Conservation (phyloP, 1,140 invertebrate species). For the Cydia splendana region DNA sequence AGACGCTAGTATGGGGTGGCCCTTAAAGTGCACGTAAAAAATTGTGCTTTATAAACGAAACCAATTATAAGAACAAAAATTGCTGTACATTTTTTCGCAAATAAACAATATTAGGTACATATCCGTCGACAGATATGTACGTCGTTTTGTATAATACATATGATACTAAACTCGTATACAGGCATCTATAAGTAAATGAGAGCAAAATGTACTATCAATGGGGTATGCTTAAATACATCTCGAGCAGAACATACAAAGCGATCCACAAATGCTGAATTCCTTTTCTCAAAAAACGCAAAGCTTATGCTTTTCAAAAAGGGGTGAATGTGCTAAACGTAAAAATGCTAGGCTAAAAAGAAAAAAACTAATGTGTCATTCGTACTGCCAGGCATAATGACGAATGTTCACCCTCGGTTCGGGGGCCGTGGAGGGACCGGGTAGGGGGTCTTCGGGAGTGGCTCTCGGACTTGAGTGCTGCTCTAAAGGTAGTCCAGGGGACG, state of each 20-base stretch:
- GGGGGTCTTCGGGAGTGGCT: conserved; percentile 51
- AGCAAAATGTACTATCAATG: conserved; percentile 8
- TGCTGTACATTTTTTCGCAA: too few relatives aligned
- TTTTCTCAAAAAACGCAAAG: conserved; percentile 56
- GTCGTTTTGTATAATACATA: not conserved
- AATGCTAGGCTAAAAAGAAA: conserved; percentile 71
- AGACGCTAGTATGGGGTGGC: too few relatives aligned
- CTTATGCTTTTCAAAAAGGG: conserved; percentile 46
- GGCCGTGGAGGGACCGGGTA: conserved; percentile 61
- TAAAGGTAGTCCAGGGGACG: conserved; percentile 2
- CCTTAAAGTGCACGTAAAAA: too few relatives aligned
- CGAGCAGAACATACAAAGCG: conserved; percentile 21
- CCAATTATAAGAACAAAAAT: too few relatives aligned
- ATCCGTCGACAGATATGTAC: not conserved
- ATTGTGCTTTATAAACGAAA: too few relatives aligned
- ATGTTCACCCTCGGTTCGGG: conserved; percentile 71
- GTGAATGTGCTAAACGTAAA: conserved; percentile 61
- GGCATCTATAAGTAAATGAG: conserved; percentile 18
- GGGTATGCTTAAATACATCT: conserved; percentile 16
- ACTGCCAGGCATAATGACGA: conserved; percentile 76
- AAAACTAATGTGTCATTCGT: conserved; percentile 76
- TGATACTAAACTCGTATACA: not conserved
- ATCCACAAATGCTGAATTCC: conserved; percentile 75
- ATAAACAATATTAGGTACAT: not conserved
- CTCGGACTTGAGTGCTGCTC: conserved; percentile 41